phyloP scores from a whole-genome alignment of 2,113 vertebrate genomes.

The Podarcis muralis region DNA sequence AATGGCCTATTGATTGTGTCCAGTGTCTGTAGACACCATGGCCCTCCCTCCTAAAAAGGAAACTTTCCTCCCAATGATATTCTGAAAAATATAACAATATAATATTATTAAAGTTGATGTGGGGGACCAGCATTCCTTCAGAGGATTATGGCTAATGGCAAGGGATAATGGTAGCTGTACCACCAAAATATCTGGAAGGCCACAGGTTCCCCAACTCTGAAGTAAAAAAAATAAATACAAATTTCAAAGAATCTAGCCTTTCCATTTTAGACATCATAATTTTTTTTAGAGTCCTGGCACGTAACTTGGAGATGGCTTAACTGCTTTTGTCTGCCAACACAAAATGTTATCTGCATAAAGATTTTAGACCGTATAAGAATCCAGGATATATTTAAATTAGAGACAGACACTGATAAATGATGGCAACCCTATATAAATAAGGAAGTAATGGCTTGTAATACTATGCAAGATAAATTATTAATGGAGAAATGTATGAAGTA shows the following conservation, averaged over 20 bases:
- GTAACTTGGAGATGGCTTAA: neutral
- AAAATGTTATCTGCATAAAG: neutral
- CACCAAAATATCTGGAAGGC: no score
- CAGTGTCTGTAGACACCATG: neutral
- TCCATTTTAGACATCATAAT: neutral
- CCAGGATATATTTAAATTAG: neutral
- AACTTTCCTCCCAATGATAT: neutral
- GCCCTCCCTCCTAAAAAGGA: neutral
- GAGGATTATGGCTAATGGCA: no score
- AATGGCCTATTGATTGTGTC: neutral
- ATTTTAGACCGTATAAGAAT: neutral
- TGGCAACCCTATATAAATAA: neutral
- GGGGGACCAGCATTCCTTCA: no score
- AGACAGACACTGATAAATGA: neutral
- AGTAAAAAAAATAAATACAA: neutral
- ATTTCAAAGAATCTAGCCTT: neutral
- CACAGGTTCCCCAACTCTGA: neutral
- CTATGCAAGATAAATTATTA: neutral
- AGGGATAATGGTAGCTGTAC: no score
- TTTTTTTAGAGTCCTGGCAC: neutral
- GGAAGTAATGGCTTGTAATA: neutral
- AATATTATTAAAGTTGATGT: neutral
- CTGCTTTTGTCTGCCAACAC: neutral
- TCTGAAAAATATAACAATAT: neutral
- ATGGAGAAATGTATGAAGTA: slow-evolving; percentile 9